Evolutionary conservation across 2,797 vertebrate genomes (phyloP).

Genomic region (Acropternis orthonyx): DNA sequence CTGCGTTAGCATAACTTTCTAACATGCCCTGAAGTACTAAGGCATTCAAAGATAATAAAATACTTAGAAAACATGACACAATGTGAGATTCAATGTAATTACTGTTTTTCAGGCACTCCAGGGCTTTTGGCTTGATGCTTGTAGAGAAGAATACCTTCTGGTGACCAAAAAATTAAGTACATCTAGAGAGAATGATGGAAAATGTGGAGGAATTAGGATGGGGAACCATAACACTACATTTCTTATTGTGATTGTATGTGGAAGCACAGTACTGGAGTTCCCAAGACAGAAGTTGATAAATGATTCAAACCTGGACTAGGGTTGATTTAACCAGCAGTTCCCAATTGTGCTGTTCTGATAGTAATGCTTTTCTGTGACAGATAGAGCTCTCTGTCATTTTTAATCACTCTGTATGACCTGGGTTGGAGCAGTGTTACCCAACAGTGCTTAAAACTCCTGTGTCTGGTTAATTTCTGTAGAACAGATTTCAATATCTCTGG

Average conservation of each 20-base stretch:
- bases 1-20: neutral
- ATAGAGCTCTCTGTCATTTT: neutral
- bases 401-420: neutral
- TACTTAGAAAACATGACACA: neutral
- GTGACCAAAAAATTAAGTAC: neutral
- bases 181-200: neutral
- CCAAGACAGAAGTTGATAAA: neutral
- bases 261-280: neutral
- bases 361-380: constrained; percentile 14
- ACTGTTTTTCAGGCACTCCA: neutral
- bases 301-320: neutral
- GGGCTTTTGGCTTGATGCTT: neutral
- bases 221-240: neutral
- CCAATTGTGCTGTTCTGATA: neutral
- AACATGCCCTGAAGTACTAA: neutral
- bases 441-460: neutral
- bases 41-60: neutral
- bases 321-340: neutral
- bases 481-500: neutral
- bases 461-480: neutral
- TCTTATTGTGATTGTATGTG: neutral
- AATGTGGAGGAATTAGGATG: neutral
- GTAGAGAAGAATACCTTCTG: neutral
- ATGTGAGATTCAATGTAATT: neutral
- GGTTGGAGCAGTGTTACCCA: neutral